Conservation (phyloP, 2,888 invertebrate species). For the Artemia sp. region DNA sequence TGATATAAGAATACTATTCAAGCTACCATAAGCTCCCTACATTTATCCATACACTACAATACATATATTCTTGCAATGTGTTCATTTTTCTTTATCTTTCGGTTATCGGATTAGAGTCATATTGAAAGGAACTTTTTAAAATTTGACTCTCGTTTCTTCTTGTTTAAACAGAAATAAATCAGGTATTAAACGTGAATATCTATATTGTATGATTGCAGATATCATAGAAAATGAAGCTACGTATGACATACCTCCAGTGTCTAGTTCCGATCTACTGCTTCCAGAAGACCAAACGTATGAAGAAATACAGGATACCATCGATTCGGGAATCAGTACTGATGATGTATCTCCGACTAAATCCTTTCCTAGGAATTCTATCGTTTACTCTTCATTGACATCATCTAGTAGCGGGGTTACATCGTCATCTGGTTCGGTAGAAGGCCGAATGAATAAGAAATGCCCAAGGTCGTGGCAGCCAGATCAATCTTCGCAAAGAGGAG, state of each 20-base stretch:
- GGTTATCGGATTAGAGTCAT: too few relatives aligned
- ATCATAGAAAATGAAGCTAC: background rate
- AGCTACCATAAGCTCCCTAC: too few relatives aligned
- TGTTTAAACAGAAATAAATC: too few relatives aligned
- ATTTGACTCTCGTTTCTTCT: too few relatives aligned
- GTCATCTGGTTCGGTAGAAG: background rate
- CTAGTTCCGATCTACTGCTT: background rate
- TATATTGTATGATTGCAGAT: too few relatives aligned
- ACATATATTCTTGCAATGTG: too few relatives aligned
- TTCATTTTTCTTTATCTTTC: too few relatives aligned
- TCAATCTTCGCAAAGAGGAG: background rate
- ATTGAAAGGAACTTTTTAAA: too few relatives aligned
- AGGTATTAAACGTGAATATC: too few relatives aligned
- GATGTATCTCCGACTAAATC: background rate
- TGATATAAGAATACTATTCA: too few relatives aligned
- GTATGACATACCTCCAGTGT: background rate
- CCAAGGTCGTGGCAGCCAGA: conserved; percentile 8
- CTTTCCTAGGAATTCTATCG: background rate
- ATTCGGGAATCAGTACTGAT: background rate
- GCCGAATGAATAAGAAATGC: background rate
- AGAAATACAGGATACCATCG: background rate
- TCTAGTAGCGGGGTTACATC: background rate
- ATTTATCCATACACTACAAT: too few relatives aligned
- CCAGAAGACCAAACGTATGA: background rate
- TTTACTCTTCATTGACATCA: conserved; percentile 8